phyloP scores from a whole-genome alignment of 2,888 invertebrate species.

The Tenthredo notha region DNA sequence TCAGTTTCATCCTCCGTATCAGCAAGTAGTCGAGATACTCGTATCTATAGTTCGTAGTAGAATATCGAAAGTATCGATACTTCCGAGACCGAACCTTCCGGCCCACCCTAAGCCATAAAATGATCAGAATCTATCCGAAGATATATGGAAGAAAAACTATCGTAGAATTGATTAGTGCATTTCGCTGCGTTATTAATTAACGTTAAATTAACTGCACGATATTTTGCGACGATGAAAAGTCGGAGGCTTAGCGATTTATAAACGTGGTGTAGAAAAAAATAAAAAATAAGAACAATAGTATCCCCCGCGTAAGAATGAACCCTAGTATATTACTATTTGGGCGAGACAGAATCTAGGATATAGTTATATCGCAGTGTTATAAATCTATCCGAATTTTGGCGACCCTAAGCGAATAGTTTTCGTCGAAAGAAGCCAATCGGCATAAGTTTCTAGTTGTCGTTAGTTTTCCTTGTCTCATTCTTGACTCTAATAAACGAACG shows the following conservation, averaged over 20 bases:
- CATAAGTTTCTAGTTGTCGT: slow-evolving; percentile 21
- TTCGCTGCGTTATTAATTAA: background rate
- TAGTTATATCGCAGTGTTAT: slow-evolving; percentile 12
- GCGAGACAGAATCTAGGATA: slow-evolving; percentile 3
- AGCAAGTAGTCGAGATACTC: slow-evolving; percentile 18
- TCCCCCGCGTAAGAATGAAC: background rate
- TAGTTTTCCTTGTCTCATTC: slow-evolving; percentile 4
- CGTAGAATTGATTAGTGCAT: background rate
- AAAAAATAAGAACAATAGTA: too few species aligned
- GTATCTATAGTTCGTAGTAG: slow-evolving; percentile 13
- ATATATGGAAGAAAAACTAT: background rate
- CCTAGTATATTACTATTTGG: background rate
- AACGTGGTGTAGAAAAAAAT: background rate
- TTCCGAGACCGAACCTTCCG: too few species aligned
- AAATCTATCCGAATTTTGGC: slow-evolving; percentile 5
- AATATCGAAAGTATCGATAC: background rate
- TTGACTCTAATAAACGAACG: background rate
- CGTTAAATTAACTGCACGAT: background rate
- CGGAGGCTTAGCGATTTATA: background rate
- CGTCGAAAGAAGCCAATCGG: slow-evolving; percentile 19
- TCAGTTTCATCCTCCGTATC: slow-evolving; percentile 33
- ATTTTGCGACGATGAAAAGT: background rate
- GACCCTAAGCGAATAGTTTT: background rate
- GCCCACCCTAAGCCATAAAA: background rate
- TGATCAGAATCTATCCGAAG: background rate